Evolutionary conservation across 2,113 vertebrate species (phyloP), one percentile per base, ranked within the genome.

Genomic region (Gyps fulvus): DNA sequence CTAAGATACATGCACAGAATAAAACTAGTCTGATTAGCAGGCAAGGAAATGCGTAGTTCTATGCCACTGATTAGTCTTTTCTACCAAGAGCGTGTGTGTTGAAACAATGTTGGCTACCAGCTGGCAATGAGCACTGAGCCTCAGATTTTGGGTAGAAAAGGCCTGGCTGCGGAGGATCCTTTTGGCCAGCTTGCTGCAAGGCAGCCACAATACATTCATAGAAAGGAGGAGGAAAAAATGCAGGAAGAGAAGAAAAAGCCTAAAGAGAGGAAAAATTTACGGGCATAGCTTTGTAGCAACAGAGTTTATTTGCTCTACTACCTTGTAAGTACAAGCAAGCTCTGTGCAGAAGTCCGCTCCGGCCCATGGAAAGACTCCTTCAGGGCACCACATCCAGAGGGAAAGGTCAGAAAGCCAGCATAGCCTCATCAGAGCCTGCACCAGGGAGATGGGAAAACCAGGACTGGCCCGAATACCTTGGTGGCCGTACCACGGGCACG

Each of bases 401-500:
- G 73, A 62, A n/a, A 87, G 65, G 32, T 3, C 0, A 3, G 55
- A 87, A 93, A 93, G 50, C 26, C 18, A 18, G 26, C 0, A 3
- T 3, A 58, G 65, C 34, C 34, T 93, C 57, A 67, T 71, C 81
- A 13, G 13, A 89, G 59, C 20, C 50, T 1, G 0, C 32, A 29
- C 0, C 11, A 63, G 70, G 73, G 57, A 91, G 47, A 52, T 1
- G 2, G 49, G 40, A 83, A 87, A 91, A 45, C 1, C 57, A 49
- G 40, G 40, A 58, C 38, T 4, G 29, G 26, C 36, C 14, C 1
- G 0, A 67, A 70, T 7, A 21, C 55, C 21, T 36, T 0, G 0
- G 13, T 29, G 83, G 40, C 54, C 13, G 1, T 22, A 66, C 16
- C n/a, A 36, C 0, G 1, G 42, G 20, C 2, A 0, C 0, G 0